Conservation (phyloP, 2,797 vertebrate genomes). For the Chrysocyon brachyurus region DNA sequence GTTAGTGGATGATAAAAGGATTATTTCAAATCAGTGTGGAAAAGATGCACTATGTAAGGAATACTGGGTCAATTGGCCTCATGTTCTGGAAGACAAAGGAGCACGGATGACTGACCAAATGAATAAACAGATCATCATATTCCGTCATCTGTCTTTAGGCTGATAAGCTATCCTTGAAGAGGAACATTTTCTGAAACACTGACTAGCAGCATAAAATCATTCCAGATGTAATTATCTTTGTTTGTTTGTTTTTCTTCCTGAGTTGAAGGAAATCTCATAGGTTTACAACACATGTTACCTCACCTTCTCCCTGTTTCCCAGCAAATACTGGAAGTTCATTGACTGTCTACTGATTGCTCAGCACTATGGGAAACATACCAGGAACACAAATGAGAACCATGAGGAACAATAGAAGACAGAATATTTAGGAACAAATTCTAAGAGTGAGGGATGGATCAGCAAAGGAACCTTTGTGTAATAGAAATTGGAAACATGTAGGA, state of each 20-base stretch:
- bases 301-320: not conserved
- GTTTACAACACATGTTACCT: not conserved
- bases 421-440: not conserved
- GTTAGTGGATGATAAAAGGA: not conserved
- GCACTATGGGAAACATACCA: not conserved
- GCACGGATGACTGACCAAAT: not conserved
- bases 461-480: not conserved
- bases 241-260: not conserved
- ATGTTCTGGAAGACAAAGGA: slow-evolving; percentile 47
- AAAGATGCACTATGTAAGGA: slow-evolving; percentile 65
- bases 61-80: not conserved
- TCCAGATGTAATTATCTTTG: not conserved
- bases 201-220: slow-evolving; percentile 22
- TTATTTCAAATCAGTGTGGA: slow-evolving; percentile 44
- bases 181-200: slow-evolving; percentile 33
- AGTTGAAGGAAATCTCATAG: not conserved
- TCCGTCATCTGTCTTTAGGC: not conserved
- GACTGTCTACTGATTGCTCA: not conserved
- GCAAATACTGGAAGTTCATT: not conserved
- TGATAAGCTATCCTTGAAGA: slow-evolving; percentile 29
- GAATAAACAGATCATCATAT: slow-evolving; percentile 22
- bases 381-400: not conserved
- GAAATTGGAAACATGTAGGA: not conserved
- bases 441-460: not conserved
- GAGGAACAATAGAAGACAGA: not conserved